Evolutionary conservation across 2,888 invertebrate genomes (phyloP).

Genomic region (Drosophila multiciliata): DNA sequence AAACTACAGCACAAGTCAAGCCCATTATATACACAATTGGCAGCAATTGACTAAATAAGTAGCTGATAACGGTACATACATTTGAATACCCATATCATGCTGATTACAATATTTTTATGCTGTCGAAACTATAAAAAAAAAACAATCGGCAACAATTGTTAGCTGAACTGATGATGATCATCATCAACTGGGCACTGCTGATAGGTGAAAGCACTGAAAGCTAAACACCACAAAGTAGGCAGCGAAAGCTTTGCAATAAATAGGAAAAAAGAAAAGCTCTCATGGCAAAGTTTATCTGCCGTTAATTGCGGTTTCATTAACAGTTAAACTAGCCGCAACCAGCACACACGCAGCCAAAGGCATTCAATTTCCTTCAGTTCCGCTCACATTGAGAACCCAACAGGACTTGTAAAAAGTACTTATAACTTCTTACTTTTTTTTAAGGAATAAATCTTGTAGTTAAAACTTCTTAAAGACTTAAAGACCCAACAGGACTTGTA

Average conservation of each 20-base stretch:
- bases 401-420: background rate
- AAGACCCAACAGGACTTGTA: background rate
- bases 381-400: background rate
- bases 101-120: slow-evolving; percentile 17
- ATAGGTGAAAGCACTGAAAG: slow-evolving; percentile 19
- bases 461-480: too few species aligned
- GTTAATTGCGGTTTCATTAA: slow-evolving; percentile 49
- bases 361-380: background rate
- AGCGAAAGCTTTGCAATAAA: slow-evolving; percentile 7
- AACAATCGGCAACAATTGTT: slow-evolving; percentile 21
- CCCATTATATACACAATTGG: slow-evolving; percentile 26
- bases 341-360: background rate
- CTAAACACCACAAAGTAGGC: slow-evolving; percentile 44
- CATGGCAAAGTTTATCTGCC: slow-evolving; percentile 25
- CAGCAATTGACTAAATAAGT: background rate
- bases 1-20: background rate
- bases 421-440: background rate
- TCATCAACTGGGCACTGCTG: slow-evolving; percentile 3
- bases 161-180: slow-evolving; percentile 1
- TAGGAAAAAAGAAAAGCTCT: slow-evolving; percentile 2
- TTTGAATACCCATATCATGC: background rate
- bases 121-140: slow-evolving; percentile 14
- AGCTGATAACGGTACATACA: background rate
- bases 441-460: background rate
- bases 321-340: slow-evolving; percentile 7